Evolutionary conservation across 2,113 vertebrate genomes (phyloP).

Genomic region (Misgurnus anguillicaudatus): DNA sequence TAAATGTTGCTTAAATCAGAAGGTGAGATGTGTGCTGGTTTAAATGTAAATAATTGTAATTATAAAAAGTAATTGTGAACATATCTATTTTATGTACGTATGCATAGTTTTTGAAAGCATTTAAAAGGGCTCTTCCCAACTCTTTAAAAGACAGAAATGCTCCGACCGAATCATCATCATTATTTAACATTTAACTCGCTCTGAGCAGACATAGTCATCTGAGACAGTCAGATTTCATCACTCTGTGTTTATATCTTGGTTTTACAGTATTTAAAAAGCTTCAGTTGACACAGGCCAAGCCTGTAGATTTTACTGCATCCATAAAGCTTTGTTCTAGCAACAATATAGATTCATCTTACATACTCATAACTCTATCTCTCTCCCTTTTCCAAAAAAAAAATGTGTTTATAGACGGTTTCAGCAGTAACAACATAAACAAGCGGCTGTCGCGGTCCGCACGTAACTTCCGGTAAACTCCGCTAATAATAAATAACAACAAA

Average conservation of each 20-base stretch:
- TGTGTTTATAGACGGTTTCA: no score
- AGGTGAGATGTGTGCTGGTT: no score
- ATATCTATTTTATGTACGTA: neutral
- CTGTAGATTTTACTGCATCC: constrained; percentile 44
- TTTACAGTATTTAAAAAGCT: constrained; percentile 43
- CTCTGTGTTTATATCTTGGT: constrained; percentile 29
- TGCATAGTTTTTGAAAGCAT: neutral
- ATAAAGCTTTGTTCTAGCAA: constrained; percentile 47
- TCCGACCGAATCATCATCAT: neutral
- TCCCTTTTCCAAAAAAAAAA: neutral
- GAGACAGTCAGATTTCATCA: constrained; percentile 32
- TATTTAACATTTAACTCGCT: constrained; percentile 21
- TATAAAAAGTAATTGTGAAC: no score
- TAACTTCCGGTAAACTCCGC: no score
- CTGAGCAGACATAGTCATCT: constrained; percentile 5
- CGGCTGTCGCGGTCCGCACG: no score
- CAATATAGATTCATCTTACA: constrained; percentile 44
- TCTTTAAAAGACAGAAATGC: constrained; percentile 3
- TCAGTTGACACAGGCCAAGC: constrained; percentile 47
- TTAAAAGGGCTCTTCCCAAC: neutral
- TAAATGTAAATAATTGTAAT: no score
- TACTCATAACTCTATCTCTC: constrained; percentile 37
- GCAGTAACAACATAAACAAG: no score
- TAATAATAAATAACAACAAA: no score
- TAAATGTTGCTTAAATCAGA: no score